These are phyloP conservation scores for Amniataba percoides DNA, from an alignment of 2,797 vertebrate genomes.

Conservation along the genomic window DNA sequence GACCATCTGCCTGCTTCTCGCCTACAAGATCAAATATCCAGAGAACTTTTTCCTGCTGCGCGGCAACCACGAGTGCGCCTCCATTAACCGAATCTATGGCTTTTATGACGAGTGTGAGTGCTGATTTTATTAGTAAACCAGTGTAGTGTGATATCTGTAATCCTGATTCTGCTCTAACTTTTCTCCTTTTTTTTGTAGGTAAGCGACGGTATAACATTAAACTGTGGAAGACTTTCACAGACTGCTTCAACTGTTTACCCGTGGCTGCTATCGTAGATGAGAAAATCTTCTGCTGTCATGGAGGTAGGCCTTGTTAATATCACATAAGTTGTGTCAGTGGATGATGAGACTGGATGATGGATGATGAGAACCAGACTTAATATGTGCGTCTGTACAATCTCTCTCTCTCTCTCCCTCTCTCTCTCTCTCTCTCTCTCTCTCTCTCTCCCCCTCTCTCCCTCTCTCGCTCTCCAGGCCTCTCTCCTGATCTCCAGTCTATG, in stretches of 20 bases:
- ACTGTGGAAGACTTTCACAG: constrained; percentile 98
- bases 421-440: not conserved
- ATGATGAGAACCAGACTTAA: not conserved
- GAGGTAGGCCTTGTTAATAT: constrained; percentile 71
- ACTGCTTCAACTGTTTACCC: constrained; percentile 98
- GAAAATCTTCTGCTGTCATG: constrained; percentile 90
- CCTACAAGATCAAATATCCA: constrained; percentile 90
- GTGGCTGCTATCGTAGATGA: constrained; percentile 95
- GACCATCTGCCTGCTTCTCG: constrained; percentile 88
- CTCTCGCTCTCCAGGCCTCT: constrained; percentile 76
- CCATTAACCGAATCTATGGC: constrained; percentile 89
- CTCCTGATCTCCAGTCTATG: constrained; percentile 89
- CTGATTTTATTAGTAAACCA: fast-evolving
- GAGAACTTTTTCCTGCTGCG: constrained; percentile 90
- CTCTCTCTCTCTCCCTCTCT: not conserved
- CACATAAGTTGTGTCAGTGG: no score
- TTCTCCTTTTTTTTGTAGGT: constrained; percentile 76
- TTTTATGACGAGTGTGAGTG: constrained; percentile 90
- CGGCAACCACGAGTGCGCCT: constrained; percentile 89
- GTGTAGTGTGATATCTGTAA: not conserved
- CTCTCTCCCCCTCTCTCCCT: not conserved
- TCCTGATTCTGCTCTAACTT: not conserved
- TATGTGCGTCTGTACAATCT: not conserved
- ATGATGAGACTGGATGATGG: not conserved
- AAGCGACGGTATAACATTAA: constrained; percentile 98